These are phyloP conservation scores for Drosophila miranda DNA, from an alignment of 1,140 invertebrate species.

Conservation along the genomic window DNA sequence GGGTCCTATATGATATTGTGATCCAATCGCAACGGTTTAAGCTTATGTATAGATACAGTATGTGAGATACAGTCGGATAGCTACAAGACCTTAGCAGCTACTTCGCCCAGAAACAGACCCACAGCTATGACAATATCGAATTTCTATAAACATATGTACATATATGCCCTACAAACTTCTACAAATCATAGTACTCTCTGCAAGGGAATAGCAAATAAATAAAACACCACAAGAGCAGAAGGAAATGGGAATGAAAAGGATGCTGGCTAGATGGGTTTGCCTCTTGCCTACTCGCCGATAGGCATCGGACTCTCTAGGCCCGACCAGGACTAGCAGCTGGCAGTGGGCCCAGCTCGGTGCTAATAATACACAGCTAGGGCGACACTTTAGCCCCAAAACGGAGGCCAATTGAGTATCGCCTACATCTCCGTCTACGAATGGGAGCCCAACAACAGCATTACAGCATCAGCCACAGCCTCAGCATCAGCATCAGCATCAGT, in stretches of 20 bases:
- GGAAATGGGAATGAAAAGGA: slow-evolving; percentile 16
- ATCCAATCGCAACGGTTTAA: no score
- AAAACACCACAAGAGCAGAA: neutral
- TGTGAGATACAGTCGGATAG: no score
- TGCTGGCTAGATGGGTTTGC: slow-evolving; percentile 20
- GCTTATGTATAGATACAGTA: no score
- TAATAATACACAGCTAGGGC: slow-evolving; percentile 34
- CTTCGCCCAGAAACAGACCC: no score
- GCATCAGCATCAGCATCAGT: neutral
- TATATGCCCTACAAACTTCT: no score
- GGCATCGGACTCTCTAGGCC: slow-evolving; percentile 31
- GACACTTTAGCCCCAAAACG: slow-evolving; percentile 53
- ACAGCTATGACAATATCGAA: no score
- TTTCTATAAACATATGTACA: no score
- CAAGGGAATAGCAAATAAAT: no score
- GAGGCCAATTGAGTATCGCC: slow-evolving; percentile 52
- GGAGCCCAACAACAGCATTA: slow-evolving; percentile 12
- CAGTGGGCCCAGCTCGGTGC: slow-evolving; percentile 31
- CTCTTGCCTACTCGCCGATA: slow-evolving; percentile 34
- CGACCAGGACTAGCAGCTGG: slow-evolving; percentile 14
- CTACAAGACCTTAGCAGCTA: no score
- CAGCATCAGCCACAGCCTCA: slow-evolving; percentile 24
- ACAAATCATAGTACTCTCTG: no score
- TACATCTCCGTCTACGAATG: slow-evolving; percentile 2
- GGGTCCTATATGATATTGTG: no score